Conservation (phyloP, 2,888 invertebrate genomes). For the Macrophya annulata region DNA sequence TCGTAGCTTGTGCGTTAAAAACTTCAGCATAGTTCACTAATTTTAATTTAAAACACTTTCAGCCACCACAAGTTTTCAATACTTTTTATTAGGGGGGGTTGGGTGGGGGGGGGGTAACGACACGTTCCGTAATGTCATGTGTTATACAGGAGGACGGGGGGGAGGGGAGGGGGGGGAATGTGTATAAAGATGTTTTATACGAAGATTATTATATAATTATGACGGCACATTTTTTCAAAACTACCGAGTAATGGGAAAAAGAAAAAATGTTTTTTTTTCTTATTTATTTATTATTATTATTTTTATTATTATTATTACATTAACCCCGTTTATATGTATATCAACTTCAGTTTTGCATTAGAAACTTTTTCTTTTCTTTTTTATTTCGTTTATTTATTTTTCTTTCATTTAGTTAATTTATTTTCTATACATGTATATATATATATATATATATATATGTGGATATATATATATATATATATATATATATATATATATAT, state of each 20-base stretch:
- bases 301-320: no score
- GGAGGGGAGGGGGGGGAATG: not conserved
- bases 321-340: no score
- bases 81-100: not conserved
- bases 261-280: not conserved
- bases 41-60: constrained; percentile 58
- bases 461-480: no score
- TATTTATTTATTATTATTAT: not conserved
- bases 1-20: constrained; percentile 92
- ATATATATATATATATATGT: no score
- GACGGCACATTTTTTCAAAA: not conserved
- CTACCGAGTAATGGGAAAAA: not conserved
- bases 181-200: not conserved
- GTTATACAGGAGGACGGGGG: not conserved
- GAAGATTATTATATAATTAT: not conserved
- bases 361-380: no score
- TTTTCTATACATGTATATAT: no score
- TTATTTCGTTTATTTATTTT: no score
- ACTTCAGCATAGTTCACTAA: constrained; percentile 90
- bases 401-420: no score
- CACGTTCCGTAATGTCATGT: not conserved
- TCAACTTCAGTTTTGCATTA: no score
- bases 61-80: constrained; percentile 47
- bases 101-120: not conserved
- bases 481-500: no score